Evolutionary conservation across 1,140 invertebrate species (phyloP).

Genomic region (Lethocerus indicus): DNA sequence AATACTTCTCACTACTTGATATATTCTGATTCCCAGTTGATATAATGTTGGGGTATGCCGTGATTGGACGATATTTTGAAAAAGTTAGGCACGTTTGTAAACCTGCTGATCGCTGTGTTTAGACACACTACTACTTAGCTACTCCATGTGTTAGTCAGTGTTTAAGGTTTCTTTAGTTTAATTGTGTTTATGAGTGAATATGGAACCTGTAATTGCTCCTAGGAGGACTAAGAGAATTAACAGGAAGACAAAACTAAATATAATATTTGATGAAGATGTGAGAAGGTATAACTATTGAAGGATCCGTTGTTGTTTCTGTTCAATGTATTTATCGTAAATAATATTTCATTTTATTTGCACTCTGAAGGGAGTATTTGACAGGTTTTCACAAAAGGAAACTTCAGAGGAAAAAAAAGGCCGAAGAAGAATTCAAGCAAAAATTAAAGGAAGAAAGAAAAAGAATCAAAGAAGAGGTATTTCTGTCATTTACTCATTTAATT

Average conservation of each 20-base stretch:
- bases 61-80: neutral
- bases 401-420: slow-evolving; percentile 46
- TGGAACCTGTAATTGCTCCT: slow-evolving; percentile 2
- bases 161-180: neutral
- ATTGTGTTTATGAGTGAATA: neutral
- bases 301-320: too few species aligned
- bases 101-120: neutral
- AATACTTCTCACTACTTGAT: too few species aligned
- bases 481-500: neutral
- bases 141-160: neutral
- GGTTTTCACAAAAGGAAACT: slow-evolving; percentile 62
- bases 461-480: slow-evolving; percentile 44
- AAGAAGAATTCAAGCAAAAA: slow-evolving; percentile 44
- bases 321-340: too few species aligned
- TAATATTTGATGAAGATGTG: slow-evolving; percentile 16
- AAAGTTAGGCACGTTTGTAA: neutral
- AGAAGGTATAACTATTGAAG: slow-evolving; percentile 8
- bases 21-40: too few species aligned
- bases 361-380: slow-evolving; percentile 45
- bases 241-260: slow-evolving; percentile 12
- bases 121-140: neutral
- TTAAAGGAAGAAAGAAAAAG: slow-evolving; percentile 55
- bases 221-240: slow-evolving; percentile 11
- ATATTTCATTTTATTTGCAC: neutral
- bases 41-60: too few species aligned